phyloP scores from a whole-genome alignment of 1,140 invertebrate species.

The Cheumatopsyche charites region DNA sequence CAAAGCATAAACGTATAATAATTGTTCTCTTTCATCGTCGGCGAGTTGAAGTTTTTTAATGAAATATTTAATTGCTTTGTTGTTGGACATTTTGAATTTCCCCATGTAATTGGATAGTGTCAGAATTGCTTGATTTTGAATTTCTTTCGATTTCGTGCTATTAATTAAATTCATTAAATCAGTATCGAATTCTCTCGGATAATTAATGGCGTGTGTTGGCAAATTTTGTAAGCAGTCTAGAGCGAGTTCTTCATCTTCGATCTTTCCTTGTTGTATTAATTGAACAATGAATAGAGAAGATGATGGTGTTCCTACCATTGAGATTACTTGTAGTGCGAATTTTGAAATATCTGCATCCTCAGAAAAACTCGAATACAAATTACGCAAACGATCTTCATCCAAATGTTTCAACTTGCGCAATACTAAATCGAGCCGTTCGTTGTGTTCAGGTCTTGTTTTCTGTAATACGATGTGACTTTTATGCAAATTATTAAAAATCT shows the following conservation, averaged over 20 bases:
- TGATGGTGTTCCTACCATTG: conserved; percentile 56
- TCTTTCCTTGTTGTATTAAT: conserved; percentile 50
- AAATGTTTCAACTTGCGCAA: neutral
- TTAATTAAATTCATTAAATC: conserved; percentile 53
- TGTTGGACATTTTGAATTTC: conserved; percentile 42
- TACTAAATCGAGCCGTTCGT: neutral
- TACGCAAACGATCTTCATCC: neutral
- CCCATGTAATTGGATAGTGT: conserved; percentile 54
- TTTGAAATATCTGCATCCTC: neutral
- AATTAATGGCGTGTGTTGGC: conserved; percentile 49
- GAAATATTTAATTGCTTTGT: conserved; percentile 39
- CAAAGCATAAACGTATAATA: conserved; percentile 48
- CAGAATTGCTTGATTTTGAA: conserved; percentile 51
- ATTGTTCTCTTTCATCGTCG: conserved; percentile 40
- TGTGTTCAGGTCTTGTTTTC: neutral
- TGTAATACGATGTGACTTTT: neutral
- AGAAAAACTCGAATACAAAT: neutral
- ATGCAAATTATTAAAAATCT: neutral
- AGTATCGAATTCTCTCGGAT: conserved; percentile 49
- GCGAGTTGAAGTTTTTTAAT: conserved; percentile 47
- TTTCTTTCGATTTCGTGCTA: conserved; percentile 38
- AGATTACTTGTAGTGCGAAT: conserved; percentile 55
- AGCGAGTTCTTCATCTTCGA: conserved; percentile 47
- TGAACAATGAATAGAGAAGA: conserved; percentile 53
- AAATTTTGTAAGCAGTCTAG: conserved; percentile 53